A percentile compares a stretch with the other conserved stretches of the same genome.
Conservation (phyloP, 2,888 invertebrate genomes). For the Lomographa bimaculata region DNA sequence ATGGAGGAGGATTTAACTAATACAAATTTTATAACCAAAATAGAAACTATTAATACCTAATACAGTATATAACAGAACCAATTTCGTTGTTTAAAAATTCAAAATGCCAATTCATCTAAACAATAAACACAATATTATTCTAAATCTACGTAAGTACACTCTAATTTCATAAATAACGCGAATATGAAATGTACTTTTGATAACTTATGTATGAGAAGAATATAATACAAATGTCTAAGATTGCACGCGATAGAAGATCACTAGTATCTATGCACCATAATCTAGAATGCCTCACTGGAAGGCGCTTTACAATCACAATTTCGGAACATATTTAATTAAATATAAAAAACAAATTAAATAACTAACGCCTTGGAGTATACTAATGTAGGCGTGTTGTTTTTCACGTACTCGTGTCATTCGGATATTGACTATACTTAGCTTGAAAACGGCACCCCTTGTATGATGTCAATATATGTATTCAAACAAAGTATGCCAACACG, state of each 20-base stretch:
- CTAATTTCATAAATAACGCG: conserved; percentile 6
- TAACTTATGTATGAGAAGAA: conserved; percentile 9
- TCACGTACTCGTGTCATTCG: too few species aligned
- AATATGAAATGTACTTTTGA: conserved; percentile 13
- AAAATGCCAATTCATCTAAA: conserved; percentile 15
- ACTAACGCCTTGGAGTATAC: too few species aligned
- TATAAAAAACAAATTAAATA: too few species aligned
- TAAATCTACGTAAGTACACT: conserved; percentile 5
- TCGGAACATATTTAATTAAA: conserved; percentile 1
- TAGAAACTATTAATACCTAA: too few species aligned
- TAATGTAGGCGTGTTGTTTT: too few species aligned
- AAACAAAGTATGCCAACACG: too few species aligned
- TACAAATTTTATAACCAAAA: too few species aligned
- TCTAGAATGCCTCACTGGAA: conserved; percentile 2
- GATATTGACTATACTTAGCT: too few species aligned
- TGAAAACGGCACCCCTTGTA: too few species aligned
- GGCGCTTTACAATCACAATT: conserved; percentile 17
- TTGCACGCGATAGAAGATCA: conserved; percentile 23
- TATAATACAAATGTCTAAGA: conserved; percentile 9
- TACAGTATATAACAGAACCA: too few species aligned
- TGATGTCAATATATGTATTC: too few species aligned
- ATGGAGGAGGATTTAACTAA: too few species aligned
- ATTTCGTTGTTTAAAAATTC: conserved; percentile 23
- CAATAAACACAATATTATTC: conserved; percentile 2
- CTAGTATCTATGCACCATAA: conserved; percentile 20